These are phyloP conservation scores for Doris montereyensis DNA, from an alignment of 2,888 invertebrate genomes.

Conservation along the genomic window DNA sequence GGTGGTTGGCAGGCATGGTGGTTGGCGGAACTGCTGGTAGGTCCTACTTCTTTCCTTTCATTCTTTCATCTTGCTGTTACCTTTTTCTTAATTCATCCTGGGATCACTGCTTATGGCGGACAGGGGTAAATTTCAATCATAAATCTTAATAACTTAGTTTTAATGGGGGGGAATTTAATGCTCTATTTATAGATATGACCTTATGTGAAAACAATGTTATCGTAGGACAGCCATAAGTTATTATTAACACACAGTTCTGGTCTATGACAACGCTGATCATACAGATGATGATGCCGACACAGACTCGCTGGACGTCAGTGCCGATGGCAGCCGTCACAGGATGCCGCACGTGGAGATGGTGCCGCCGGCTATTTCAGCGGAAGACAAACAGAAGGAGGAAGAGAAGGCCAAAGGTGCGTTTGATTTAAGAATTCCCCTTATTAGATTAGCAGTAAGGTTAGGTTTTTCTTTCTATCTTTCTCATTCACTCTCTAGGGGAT, in stretches of 20 bases:
- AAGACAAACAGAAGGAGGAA: slow-evolving; percentile 70
- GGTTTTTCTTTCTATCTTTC: not conserved
- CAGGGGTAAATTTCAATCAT: no score
- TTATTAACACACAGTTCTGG: slow-evolving; percentile 68
- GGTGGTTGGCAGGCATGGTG: no score
- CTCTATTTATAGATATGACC: no score
- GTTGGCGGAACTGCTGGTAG: no score
- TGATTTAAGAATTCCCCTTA: not conserved
- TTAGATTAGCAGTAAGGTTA: not conserved
- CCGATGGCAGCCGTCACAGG: slow-evolving; percentile 74
- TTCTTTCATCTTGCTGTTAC: no score
- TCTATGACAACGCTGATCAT: slow-evolving; percentile 63
- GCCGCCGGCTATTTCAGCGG: slow-evolving; percentile 89
- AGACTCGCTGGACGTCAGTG: slow-evolving; percentile 61
- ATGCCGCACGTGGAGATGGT: slow-evolving; percentile 97
- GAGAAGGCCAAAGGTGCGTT: slow-evolving; percentile 45
- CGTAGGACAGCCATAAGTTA: slow-evolving; percentile 34
- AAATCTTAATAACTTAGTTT: no score
- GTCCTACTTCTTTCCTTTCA: no score
- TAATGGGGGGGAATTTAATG: no score
- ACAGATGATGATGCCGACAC: slow-evolving; percentile 81
- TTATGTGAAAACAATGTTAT: no score
- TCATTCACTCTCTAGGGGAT: not conserved
- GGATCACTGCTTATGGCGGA: no score
- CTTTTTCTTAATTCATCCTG: no score